phyloP scores from a whole-genome alignment of 2,113 vertebrate species.

The Thomomys bottae region DNA sequence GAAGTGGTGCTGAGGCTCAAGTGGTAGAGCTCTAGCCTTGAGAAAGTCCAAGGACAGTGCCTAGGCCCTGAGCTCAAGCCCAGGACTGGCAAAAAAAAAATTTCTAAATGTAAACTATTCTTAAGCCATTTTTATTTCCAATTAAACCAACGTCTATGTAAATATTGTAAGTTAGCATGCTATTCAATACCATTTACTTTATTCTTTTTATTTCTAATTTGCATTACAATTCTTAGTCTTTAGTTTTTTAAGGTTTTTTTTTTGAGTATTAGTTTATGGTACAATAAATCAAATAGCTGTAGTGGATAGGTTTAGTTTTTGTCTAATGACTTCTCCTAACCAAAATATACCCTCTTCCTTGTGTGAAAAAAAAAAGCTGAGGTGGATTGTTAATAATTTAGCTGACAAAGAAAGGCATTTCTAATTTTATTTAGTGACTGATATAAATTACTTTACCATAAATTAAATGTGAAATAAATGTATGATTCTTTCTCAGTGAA shows the following conservation, averaged over 20 bases:
- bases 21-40: too few species aligned
- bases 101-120: constrained; percentile 11
- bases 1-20: too few species aligned
- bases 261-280: constrained; percentile 35
- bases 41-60: too few species aligned
- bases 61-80: too few species aligned
- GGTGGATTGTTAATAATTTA: constrained; percentile 61
- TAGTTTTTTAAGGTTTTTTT: not conserved
- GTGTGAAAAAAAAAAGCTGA: constrained; percentile 25
- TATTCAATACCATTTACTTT: not conserved
- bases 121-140: constrained; percentile 45
- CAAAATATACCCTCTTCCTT: constrained; percentile 41
- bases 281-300: constrained; percentile 63
- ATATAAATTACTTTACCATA: constrained; percentile 63
- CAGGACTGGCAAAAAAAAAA: not conserved
- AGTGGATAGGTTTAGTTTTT: constrained; percentile 50
- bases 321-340: constrained; percentile 48
- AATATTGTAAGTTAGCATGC: not conserved
- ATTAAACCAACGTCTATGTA: not conserved
- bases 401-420: constrained; percentile 58
- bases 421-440: constrained; percentile 64
- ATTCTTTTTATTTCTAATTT: constrained; percentile 20
- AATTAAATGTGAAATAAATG: constrained; percentile 61
- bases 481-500: constrained; percentile 48
- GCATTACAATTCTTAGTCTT: constrained; percentile 13